A percentile compares a stretch with the other conserved stretches of the same genome.
phyloP scores from a whole-genome alignment of 2,797 vertebrate genomes.

The Paedocypris micromegethes region DNA sequence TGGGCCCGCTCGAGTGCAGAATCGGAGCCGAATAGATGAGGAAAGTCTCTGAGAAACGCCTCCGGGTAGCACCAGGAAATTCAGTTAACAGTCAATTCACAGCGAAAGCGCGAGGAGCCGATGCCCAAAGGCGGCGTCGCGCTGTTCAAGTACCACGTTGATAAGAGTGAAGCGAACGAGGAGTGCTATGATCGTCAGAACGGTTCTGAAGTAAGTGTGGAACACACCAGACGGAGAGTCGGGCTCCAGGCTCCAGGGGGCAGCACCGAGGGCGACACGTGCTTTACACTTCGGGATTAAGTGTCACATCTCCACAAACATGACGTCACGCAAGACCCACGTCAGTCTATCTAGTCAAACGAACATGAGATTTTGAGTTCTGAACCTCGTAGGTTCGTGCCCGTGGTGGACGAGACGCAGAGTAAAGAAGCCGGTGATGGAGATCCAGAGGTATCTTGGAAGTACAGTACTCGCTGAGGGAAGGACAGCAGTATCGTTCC shows the following conservation, averaged over 20 bases:
- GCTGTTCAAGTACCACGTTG: constrained; percentile 63
- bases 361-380: constrained; percentile 23
- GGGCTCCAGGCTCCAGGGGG: constrained; percentile 48
- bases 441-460: constrained; percentile 62
- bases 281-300: background rate
- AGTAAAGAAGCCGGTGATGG: constrained; percentile 51
- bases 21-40: too few species aligned
- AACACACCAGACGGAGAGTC: background rate
- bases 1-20: constrained; percentile 46
- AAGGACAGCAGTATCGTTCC: constrained; percentile 66
- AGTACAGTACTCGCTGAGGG: constrained; percentile 68
- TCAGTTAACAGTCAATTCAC: constrained; percentile 66
- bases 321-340: background rate
- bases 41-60: constrained; percentile 26
- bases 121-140: constrained; percentile 53
- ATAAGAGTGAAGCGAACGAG: too few species aligned
- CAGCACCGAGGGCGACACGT: constrained; percentile 58
- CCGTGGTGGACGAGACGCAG: constrained; percentile 12
- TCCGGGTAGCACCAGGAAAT: constrained; percentile 55
- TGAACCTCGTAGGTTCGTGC: background rate
- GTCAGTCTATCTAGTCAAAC: constrained; percentile 1
- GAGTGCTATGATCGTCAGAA: constrained; percentile 40
- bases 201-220: constrained; percentile 28
- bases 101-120: constrained; percentile 58
- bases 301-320: constrained; percentile 15